phyloP scores from a whole-genome alignment of 2,113 vertebrate species.

The Turdus rufiventris region DNA sequence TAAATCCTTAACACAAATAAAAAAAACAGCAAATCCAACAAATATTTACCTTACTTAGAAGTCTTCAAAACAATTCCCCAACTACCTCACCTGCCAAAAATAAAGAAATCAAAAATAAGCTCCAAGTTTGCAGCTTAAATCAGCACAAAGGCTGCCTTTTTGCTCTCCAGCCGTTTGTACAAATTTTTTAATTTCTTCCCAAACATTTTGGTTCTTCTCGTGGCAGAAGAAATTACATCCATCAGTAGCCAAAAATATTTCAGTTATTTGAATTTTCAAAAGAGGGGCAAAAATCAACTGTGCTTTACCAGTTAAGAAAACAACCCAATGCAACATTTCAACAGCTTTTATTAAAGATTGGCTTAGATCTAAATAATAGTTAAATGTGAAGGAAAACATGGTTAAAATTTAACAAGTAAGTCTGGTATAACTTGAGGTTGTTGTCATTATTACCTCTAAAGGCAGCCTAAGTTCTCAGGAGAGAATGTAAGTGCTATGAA shows the following conservation, averaged over 20 bases:
- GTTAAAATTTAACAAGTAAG: neutral
- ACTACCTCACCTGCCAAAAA: neutral
- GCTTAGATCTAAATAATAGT: neutral
- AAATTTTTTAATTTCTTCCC: neutral
- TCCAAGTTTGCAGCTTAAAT: neutral
- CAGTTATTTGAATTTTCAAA: neutral
- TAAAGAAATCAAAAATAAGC: neutral
- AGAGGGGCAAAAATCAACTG: neutral
- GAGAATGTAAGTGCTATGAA: neutral
- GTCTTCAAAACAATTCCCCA: neutral
- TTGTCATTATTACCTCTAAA: neutral
- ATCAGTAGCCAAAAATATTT: neutral
- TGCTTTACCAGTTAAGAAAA: neutral
- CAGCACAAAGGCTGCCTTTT: neutral
- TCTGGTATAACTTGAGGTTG: neutral
- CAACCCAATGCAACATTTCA: neutral
- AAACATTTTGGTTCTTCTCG: neutral
- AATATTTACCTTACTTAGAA: neutral
- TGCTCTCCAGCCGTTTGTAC: neutral
- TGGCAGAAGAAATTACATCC: neutral
- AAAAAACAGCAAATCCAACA: neutral
- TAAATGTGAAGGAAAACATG: neutral
- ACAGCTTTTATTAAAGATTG: neutral
- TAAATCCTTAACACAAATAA: neutral
- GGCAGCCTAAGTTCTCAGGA: neutral